phyloP scores from a whole-genome alignment of 1,140 invertebrate species.

The Pantala flavescens region DNA sequence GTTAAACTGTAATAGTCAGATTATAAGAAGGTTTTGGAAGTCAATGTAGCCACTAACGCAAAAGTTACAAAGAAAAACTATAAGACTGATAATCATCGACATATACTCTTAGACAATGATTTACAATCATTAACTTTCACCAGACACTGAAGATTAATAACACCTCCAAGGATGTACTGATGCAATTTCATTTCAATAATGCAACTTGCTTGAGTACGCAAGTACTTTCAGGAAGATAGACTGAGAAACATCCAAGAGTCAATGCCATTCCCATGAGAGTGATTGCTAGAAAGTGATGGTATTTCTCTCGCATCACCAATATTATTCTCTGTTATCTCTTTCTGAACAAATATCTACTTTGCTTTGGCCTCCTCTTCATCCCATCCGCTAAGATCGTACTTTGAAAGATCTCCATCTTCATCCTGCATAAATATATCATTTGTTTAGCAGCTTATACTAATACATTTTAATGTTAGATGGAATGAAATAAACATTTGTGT shows the following conservation, averaged over 20 bases:
- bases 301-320: background rate
- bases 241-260: background rate
- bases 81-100: too few relatives aligned
- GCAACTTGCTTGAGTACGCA: background rate
- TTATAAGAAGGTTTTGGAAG: too few relatives aligned
- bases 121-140: background rate
- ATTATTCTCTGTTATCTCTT: constrained; percentile 14
- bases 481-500: too few relatives aligned
- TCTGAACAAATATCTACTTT: constrained; percentile 12
- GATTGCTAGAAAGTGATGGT: background rate
- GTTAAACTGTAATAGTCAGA: too few relatives aligned
- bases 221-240: background rate
- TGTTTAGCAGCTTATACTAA: too few relatives aligned
- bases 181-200: background rate
- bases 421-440: background rate
- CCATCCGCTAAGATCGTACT: constrained; percentile 69
- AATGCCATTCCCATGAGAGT: background rate
- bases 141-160: background rate
- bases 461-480: background rate
- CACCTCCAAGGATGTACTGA: background rate
- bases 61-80: too few relatives aligned
- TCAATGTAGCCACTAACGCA: too few relatives aligned
- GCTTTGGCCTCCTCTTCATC: constrained; percentile 39
- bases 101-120: background rate
- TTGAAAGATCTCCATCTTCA: constrained; percentile 61